Percentiles rank a stretch among this genome's conserved stretches.
Evolutionary conservation across 2,888 invertebrate species (phyloP).

Genomic region (Phorcus lineatus): DNA sequence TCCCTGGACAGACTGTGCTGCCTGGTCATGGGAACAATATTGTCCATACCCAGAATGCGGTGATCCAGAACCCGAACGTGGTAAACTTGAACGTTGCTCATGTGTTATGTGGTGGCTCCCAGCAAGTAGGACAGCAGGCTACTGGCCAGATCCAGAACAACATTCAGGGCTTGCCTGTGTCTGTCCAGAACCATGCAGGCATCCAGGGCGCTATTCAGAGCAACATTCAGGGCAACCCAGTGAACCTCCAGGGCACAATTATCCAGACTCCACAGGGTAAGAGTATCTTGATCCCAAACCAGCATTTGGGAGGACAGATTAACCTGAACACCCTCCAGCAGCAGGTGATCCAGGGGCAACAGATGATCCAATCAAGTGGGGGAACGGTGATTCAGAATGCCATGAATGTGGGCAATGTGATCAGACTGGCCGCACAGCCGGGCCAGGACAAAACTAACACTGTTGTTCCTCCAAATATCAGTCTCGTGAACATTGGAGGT

Average conservation of each 20-base stretch:
- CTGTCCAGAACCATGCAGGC: constrained; percentile 28
- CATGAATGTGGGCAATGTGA: constrained; percentile 37
- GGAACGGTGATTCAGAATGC: neutral
- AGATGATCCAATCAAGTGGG: neutral
- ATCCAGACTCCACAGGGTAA: constrained; percentile 67
- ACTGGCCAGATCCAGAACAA: neutral
- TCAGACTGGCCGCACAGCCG: constrained; percentile 34
- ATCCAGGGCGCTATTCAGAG: neutral
- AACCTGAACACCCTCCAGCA: constrained; percentile 54
- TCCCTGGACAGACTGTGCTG: constrained; percentile 50
- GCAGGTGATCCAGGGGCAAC: constrained; percentile 44
- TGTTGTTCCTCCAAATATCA: constrained; percentile 31
- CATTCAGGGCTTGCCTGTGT: constrained; percentile 25
- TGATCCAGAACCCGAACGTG: constrained; percentile 66
- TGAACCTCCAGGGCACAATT: constrained; percentile 63
- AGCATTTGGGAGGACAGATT: constrained; percentile 47
- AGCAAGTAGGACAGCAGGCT: constrained; percentile 42
- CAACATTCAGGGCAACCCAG: constrained; percentile 44
- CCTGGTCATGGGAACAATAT: constrained; percentile 41
- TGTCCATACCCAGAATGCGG: constrained; percentile 65
- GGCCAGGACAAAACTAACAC: constrained; percentile 28
- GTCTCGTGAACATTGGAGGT: constrained; percentile 36
- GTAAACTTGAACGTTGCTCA: constrained; percentile 65
- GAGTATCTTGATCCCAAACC: constrained; percentile 57
- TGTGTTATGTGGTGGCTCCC: constrained; percentile 52